Conservation (phyloP, 2,797 vertebrate species). For the Hozukius guyotensis region DNA sequence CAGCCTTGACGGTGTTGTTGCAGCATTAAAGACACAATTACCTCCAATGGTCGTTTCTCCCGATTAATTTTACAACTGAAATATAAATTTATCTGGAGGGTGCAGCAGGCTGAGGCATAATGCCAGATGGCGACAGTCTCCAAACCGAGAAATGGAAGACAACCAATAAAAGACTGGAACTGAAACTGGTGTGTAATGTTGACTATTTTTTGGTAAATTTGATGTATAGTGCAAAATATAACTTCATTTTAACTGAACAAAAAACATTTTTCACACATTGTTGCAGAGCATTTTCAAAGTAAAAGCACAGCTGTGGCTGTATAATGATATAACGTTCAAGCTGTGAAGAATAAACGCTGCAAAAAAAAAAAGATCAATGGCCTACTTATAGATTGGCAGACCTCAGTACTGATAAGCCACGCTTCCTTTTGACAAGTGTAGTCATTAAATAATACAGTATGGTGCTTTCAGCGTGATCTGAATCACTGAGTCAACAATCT, state of each 20-base stretch:
- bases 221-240: not conserved
- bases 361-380: not conserved
- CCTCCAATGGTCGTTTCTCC: not conserved
- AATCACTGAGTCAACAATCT: conserved; percentile 25
- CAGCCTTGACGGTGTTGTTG: not conserved
- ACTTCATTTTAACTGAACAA: not conserved
- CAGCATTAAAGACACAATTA: conserved; percentile 24
- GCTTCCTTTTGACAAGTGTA: conserved; percentile 14
- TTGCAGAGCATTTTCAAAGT: not conserved
- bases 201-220: not conserved
- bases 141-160: not conserved
- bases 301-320: not conserved
- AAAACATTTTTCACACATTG: not conserved
- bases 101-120: not conserved
- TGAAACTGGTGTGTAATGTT: not conserved
- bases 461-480: not conserved
- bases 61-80: conserved; percentile 22
- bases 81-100: conserved; percentile 6
- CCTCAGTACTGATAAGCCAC: conserved; percentile 24
- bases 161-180: not conserved
- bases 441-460: not conserved
- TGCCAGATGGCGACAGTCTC: not conserved
- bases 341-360: not conserved
- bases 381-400: conserved; percentile 5
- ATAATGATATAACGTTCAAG: not conserved